A percentile compares a stretch with the other conserved stretches of the same genome.
Evolutionary conservation across 2,888 invertebrate genomes (phyloP).

Genomic region (Asteroscopus sphinx): DNA sequence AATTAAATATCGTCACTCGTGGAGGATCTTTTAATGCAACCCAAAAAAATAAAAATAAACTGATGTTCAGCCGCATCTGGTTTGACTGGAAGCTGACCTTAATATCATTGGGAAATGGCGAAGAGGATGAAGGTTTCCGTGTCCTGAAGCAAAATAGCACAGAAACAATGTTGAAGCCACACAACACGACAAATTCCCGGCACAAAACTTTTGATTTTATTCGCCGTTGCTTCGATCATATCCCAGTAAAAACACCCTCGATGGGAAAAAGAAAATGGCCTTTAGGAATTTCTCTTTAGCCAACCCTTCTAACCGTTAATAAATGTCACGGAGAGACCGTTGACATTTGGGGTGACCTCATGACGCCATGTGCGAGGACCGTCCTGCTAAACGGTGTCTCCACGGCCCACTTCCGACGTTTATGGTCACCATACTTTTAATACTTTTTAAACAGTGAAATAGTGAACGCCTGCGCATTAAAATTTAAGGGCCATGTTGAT

Average conservation of each 20-base stretch:
- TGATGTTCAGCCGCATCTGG: no score
- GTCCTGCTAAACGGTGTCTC: slow-evolving; percentile 62
- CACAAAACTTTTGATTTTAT: slow-evolving; percentile 57
- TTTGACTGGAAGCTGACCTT: no score
- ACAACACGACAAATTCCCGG: slow-evolving; percentile 23
- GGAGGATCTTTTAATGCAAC: no score
- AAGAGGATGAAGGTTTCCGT: background rate
- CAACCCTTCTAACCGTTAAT: slow-evolving; percentile 84
- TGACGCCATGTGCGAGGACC: slow-evolving; percentile 60
- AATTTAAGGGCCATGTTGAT: slow-evolving; percentile 35
- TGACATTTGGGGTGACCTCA: slow-evolving; percentile 73
- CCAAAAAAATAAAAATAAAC: no score
- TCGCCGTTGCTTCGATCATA: slow-evolving; percentile 50
- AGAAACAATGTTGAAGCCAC: slow-evolving; percentile 1
- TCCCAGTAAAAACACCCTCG: slow-evolving; percentile 63
- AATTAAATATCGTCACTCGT: no score
- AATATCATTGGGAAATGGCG: no score
- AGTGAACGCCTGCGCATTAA: slow-evolving; percentile 22
- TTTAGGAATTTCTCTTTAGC: slow-evolving; percentile 73
- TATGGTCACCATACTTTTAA: slow-evolving; percentile 63
- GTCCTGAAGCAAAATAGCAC: background rate
- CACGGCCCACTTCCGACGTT: slow-evolving; percentile 66
- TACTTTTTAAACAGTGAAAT: slow-evolving; percentile 44
- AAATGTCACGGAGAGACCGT: slow-evolving; percentile 80
- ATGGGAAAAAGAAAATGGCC: slow-evolving; percentile 72